Evolutionary conservation across 2,113 vertebrate species (phyloP).

Genomic region (Lycaon pictus): DNA sequence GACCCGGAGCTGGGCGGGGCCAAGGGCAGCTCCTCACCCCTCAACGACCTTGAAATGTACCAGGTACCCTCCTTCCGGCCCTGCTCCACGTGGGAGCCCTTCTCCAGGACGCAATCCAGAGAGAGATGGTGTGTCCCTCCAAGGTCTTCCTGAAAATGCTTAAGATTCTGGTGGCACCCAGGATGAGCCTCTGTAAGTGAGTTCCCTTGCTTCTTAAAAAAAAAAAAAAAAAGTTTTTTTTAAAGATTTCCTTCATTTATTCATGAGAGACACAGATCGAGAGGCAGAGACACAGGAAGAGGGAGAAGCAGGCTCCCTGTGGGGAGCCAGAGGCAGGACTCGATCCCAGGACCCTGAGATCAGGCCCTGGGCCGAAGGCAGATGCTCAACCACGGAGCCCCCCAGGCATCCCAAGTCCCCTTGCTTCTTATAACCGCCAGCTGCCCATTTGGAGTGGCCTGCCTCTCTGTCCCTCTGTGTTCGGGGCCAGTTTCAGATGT

Average conservation of each 20-base stretch:
- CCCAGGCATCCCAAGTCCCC: background rate
- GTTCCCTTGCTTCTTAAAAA: background rate
- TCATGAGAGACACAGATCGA: too few relatives aligned
- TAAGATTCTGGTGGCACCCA: rapidly evolving
- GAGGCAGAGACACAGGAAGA: too few relatives aligned
- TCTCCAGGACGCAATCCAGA: background rate
- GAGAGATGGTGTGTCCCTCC: rapidly evolving
- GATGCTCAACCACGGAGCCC: too few relatives aligned
- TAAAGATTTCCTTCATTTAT: too few relatives aligned
- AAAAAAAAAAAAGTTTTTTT: too few relatives aligned
- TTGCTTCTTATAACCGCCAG: background rate
- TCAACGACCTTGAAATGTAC: rapidly evolving
- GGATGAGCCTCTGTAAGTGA: background rate
- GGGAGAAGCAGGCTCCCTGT: too few relatives aligned
- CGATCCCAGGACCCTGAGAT: too few relatives aligned
- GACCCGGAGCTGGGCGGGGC: background rate
- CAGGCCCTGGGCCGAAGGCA: too few relatives aligned
- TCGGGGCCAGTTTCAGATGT: background rate
- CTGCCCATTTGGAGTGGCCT: background rate
- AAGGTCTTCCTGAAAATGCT: background rate
- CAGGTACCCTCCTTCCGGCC: rapidly evolving
- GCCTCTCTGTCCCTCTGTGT: too few relatives aligned
- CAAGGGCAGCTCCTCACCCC: background rate
- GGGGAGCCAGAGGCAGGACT: too few relatives aligned
- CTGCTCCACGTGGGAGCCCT: background rate